A percentile compares a stretch with the other conserved stretches of the same genome.
Conservation (phyloP, 2,888 invertebrate species). For the Lasioglossum morio region DNA sequence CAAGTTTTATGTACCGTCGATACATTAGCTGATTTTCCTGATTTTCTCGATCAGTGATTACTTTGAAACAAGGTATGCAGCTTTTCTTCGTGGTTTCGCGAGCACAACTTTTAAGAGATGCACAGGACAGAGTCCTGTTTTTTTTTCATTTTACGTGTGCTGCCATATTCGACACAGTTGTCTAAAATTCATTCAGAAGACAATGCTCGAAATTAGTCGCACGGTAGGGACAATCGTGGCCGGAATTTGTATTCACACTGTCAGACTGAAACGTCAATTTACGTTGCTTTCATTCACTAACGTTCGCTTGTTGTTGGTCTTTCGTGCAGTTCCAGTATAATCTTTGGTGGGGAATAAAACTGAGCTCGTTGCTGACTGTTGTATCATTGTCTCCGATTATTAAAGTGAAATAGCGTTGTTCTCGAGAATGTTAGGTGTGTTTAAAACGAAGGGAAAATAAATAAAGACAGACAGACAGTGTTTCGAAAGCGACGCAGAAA, state of each 20-base stretch:
- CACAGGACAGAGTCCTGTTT: neutral
- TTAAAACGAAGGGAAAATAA: neutral
- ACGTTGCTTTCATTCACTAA: neutral
- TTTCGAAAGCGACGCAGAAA: conserved; percentile 28
- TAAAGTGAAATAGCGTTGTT: too few species aligned
- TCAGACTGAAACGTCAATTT: neutral
- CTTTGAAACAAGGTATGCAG: neutral
- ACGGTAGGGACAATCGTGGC: neutral
- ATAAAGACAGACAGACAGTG: neutral
- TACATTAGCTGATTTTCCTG: neutral
- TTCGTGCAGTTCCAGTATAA: neutral
- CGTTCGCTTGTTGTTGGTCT: neutral
- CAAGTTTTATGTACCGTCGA: neutral
- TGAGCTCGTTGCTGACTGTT: neutral
- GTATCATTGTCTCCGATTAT: neutral
- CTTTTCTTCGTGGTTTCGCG: too few species aligned
- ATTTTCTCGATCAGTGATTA: neutral
- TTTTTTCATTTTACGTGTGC: neutral
- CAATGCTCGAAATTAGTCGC: neutral
- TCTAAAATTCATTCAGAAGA: neutral
- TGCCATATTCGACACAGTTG: neutral
- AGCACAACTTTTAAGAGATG: too few species aligned
- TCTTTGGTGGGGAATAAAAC: neutral
- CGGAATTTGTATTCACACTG: neutral
- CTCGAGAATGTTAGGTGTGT: neutral